Base-by-base conservation (phyloP, 2,888 invertebrate genomes). In the Lithophane leautieri region DNA sequence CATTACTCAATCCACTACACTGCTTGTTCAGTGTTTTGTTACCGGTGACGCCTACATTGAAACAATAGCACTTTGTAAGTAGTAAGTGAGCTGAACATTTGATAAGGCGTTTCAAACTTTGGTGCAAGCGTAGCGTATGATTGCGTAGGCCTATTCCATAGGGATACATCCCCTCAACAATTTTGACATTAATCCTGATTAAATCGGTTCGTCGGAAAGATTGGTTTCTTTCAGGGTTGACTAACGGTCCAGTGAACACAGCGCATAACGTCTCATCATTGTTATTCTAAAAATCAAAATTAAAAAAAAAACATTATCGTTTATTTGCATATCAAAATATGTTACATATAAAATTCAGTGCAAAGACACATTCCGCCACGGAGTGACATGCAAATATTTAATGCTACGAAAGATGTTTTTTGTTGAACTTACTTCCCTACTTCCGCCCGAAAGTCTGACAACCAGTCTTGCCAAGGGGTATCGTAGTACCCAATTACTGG, bases 41-140 rank as follows among this genome's bases (percentile, higher is more conserved):
- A 58, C 63, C 16, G 9, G 16, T 4, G 11, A 42, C 83, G 83
- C 82, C 82, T 83, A 40, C 47, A 11, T 3, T 40, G 3, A 67
- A 58, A 42, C 7, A 76, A 67, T 72, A 82, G 82, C 82, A 83
- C 25, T 58, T 22, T n/a, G 54, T 70, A 34, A 34, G 34, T 34
- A 12, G 34, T 28, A 62, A 22, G 58, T 47, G 54, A 34, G 54
- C 14, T 11, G 12, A 58, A n/a, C 34, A 42, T 71, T 71, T 54
- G 3, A 2, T 28, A 1, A 71, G 83, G 81, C 79, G 83, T n/a
- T 79, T 42, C 1, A 42, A 34, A 52, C 1, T 34, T 50, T 19
- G 11, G 2, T 34, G 8, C 50, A 28, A 0, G 6, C 22, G 9
- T 42, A 42, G 22, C 42, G 4, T 52, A 22, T 0, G 22, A 34